Evolutionary conservation across 2,113 vertebrate species (phyloP), one percentile per base, ranked within the genome.

Genomic region (Sapajus apella): DNA sequence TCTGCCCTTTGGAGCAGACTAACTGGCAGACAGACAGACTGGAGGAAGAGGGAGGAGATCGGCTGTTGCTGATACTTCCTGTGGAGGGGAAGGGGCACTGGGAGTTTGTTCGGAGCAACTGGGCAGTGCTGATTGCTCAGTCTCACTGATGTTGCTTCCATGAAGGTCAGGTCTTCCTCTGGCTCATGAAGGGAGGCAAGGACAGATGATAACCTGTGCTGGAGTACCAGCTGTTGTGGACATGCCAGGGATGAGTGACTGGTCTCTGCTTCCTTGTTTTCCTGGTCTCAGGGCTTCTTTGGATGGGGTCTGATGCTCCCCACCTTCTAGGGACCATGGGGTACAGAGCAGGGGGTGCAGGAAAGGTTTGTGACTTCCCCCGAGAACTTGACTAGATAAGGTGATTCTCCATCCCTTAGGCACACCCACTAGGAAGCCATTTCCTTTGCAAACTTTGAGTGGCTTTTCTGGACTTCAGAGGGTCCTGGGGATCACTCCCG

Each of bases 101-200:
- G 70, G 79, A 72, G 96, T 82, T 90, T 64, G 52, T 91, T 88
- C 45, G 9, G 82, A 75, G 64, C 75, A 21, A 14, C 87, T 8
- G n/a, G 89, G 72, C 77, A 56, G 43, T 79, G 75, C 81, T 37
- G 0, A 2, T 25, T 75, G 72, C 70, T 50, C 75, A 20, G 23
- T 92, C 80, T 77, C 40, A n/a, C 40, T 58, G 68, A 45, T 61
- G 30, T 85, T 81, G 64, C 43, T 56, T 94, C 55, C 1, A 0
- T 95, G 94, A 98, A 98, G 97, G 97, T 98, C 95, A 93, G 2
- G 20, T 76, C 47, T 58, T 55, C 40, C 83, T 77, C 70, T 80
- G 82, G 45, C 37, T 97, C 90, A 10, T 5, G 1, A 20, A 37
- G 77, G 76, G 30, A 87, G 61, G 70, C 85, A 68, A 87, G 97